Percentiles rank a stretch among this genome's conserved stretches.
Evolutionary conservation across 2,113 vertebrate genomes (phyloP).

Genomic region (Microcebus griseorufus): DNA sequence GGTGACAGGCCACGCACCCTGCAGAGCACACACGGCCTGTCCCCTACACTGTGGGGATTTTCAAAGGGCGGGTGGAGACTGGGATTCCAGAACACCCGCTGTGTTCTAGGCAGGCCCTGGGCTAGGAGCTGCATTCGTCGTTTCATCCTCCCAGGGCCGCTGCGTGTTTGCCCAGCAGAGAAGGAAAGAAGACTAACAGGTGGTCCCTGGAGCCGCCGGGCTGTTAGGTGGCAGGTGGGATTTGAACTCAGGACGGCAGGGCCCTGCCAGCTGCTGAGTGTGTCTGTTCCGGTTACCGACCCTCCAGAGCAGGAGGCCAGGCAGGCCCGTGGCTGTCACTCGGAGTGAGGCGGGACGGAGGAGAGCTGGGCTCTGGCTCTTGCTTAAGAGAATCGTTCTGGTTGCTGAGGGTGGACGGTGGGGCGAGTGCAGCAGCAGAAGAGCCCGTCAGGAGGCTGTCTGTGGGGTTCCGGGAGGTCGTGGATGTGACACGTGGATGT

Average conservation of each 20-base stretch:
- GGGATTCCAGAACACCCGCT: background rate
- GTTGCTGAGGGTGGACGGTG: background rate
- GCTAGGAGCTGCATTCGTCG: no score
- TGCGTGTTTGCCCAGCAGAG: background rate
- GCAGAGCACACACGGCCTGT: fast-evolving
- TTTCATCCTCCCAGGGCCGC: background rate
- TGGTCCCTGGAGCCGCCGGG: fast-evolving
- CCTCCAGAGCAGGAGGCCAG: no score
- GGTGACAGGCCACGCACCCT: fast-evolving
- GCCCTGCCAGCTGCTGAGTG: no score
- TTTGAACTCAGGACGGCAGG: background rate
- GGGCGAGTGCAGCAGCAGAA: background rate
- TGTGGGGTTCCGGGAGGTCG: no score
- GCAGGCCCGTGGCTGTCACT: background rate
- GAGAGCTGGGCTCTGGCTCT: background rate
- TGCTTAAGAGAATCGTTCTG: background rate
- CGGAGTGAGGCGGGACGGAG: background rate
- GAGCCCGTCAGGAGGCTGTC: background rate
- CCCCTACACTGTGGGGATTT: background rate
- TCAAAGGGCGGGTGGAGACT: background rate
- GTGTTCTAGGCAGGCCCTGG: background rate
- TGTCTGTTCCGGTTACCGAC: no score
- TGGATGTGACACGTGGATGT: no score
- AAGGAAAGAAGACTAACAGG: background rate
- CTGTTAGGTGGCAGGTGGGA: fast-evolving